Percentiles rank a stretch among this genome's conserved stretches.
Evolutionary conservation across 1,140 invertebrate species (phyloP).

Genomic region (Idris sp.): DNA sequence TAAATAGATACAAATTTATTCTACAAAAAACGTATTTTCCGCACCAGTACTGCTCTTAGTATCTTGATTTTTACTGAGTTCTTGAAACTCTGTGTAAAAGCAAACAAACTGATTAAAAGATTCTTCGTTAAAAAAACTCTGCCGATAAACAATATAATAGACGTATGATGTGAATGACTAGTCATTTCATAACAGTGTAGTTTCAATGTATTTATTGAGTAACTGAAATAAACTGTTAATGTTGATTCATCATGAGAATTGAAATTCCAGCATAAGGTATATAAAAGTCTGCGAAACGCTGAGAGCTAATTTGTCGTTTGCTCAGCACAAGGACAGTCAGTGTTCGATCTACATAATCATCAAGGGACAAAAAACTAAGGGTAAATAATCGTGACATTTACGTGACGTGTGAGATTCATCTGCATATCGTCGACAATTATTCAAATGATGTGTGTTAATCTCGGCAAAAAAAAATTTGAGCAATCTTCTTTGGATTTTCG

Average conservation of each 20-base stretch:
- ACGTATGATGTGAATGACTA: slow-evolving; percentile 21
- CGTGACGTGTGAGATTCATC: slow-evolving; percentile 7
- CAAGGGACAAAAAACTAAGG: slow-evolving; percentile 7
- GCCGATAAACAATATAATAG: too few relatives aligned
- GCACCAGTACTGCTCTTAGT: too few relatives aligned
- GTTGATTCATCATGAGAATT: slow-evolving; percentile 42
- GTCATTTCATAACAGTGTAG: slow-evolving; percentile 6
- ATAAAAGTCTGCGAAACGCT: slow-evolving; percentile 15
- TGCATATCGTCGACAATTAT: slow-evolving; percentile 4
- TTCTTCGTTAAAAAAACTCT: too few relatives aligned
- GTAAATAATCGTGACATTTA: neutral
- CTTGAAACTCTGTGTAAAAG: too few relatives aligned
- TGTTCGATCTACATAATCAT: neutral
- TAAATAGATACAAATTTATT: too few relatives aligned
- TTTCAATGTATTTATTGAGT: neutral
- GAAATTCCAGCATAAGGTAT: slow-evolving; percentile 17
- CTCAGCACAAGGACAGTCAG: neutral
- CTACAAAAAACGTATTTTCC: too few relatives aligned
- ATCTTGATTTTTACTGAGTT: too few relatives aligned
- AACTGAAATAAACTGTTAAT: slow-evolving; percentile 21
- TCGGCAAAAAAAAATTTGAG: slow-evolving; percentile 13
- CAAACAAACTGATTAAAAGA: too few relatives aligned
- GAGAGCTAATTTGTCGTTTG: slow-evolving; percentile 1
- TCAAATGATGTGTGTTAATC: slow-evolving; percentile 20
- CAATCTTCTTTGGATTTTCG: slow-evolving; percentile 3